Evolutionary conservation across 2,888 invertebrate genomes (phyloP).

Genomic region (Ophion ellenae): DNA sequence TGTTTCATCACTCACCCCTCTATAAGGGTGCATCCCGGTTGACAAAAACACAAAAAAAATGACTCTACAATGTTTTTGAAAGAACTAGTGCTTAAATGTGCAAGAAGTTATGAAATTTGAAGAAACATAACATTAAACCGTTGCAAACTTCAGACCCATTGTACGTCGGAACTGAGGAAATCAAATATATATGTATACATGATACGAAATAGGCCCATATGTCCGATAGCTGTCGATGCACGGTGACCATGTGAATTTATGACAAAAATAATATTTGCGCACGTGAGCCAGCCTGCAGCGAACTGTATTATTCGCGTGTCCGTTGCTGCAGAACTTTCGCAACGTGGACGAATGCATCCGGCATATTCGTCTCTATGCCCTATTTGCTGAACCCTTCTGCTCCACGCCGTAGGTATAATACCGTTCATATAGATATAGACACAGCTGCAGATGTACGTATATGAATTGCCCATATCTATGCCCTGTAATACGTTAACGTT

Average conservation of each 20-base stretch:
- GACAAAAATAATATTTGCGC: conserved; percentile 44
- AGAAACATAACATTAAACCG: no score
- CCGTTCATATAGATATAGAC: conserved; percentile 16
- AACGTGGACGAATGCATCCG: conserved; percentile 52
- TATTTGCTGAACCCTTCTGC: conserved; percentile 60
- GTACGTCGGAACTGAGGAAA: no score
- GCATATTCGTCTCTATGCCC: conserved; percentile 35
- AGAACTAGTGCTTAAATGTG: no score
- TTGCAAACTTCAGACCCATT: no score
- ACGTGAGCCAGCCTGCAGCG: conserved; percentile 24
- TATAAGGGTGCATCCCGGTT: no score
- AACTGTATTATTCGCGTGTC: conserved; percentile 38
- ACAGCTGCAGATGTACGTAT: conserved; percentile 1
- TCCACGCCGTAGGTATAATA: conserved; percentile 38
- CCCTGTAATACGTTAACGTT: conserved; percentile 44
- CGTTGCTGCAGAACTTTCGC: conserved; percentile 24
- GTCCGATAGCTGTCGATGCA: background rate
- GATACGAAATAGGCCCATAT: conserved; percentile 1
- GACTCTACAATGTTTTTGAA: no score
- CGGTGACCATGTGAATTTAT: conserved; percentile 17
- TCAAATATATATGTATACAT: background rate
- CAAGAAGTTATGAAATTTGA: no score
- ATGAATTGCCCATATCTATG: conserved; percentile 39
- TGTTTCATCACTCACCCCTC: no score
- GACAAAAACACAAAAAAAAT: no score